phyloP scores from a whole-genome alignment of 2,113 vertebrate species.

The Diadophis punctatus region DNA sequence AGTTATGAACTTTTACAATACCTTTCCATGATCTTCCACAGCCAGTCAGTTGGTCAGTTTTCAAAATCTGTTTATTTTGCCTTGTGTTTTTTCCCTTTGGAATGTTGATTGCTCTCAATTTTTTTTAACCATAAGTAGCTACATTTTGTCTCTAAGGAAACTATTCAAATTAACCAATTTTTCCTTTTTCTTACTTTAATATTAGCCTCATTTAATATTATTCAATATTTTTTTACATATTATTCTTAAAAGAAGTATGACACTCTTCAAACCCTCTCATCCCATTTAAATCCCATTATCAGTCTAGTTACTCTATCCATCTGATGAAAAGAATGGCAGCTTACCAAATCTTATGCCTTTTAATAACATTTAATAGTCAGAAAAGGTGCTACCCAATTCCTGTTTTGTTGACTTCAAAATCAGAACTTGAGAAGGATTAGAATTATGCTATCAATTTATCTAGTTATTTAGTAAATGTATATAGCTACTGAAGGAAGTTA shows the following conservation, averaged over 20 bases:
- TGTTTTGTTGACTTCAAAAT: neutral
- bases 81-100: neutral
- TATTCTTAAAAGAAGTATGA: neutral
- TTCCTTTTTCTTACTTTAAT: neutral
- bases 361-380: neutral
- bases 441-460: neutral
- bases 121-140: neutral
- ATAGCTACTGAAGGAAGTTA: neutral
- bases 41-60: neutral
- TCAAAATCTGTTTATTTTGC: slow-evolving; percentile 6
- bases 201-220: neutral
- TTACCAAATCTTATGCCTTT: neutral
- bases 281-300: neutral
- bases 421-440: neutral
- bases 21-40: neutral
- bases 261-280: neutral
- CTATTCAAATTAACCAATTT: neutral
- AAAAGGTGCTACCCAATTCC: neutral
- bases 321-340: neutral
- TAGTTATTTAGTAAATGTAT: neutral
- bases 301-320: neutral
- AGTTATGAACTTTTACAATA: neutral
- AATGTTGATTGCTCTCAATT: neutral
- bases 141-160: neutral
- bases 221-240: neutral